phyloP scores from a whole-genome alignment of 2,113 vertebrate genomes.

The Amblyornis subalaris region DNA sequence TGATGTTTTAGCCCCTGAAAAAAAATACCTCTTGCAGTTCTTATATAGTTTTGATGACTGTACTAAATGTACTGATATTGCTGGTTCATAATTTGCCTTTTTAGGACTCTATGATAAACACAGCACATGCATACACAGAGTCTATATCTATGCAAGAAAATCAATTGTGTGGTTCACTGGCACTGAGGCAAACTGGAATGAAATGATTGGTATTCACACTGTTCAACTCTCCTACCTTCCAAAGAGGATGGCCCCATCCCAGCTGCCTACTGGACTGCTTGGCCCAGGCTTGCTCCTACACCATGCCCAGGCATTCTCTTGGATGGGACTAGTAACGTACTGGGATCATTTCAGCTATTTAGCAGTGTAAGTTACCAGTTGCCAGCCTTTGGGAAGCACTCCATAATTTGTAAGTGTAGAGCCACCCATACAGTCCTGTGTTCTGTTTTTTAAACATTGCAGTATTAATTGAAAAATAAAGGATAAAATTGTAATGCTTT shows the following conservation, averaged over 20 bases:
- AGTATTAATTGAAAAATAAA: neutral
- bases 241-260: neutral
- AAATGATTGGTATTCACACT: neutral
- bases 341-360: neutral
- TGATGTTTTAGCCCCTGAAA: neutral
- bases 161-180: neutral
- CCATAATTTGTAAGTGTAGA: neutral
- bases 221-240: neutral
- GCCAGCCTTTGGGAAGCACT: neutral
- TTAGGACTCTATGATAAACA: neutral
- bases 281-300: neutral
- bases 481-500: neutral
- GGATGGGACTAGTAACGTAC: neutral
- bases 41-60: neutral
- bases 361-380: neutral
- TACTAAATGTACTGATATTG: neutral
- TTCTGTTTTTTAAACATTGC: neutral
- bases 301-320: neutral
- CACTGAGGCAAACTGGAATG: neutral
- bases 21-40: neutral
- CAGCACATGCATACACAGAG: neutral
- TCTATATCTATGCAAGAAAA: neutral
- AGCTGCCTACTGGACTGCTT: neutral
- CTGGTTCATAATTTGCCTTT: neutral
- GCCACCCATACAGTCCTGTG: neutral